Base-by-base conservation (phyloP, 1,140 invertebrate species). In the Zaprionus africanus region DNA sequence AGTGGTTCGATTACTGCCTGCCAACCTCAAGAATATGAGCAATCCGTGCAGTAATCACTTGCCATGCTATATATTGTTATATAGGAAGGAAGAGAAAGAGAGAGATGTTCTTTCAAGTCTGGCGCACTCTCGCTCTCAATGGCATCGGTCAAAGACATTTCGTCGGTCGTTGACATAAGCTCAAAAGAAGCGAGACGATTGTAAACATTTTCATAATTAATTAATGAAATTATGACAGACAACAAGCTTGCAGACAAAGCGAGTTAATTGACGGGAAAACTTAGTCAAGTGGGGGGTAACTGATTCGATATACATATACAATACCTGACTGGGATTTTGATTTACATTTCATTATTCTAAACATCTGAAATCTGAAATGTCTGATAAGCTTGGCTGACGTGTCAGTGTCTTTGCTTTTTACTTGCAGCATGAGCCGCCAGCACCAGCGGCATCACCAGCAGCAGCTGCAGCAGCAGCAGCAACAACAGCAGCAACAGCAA, bases 401-500 rank as follows among this genome's bases (percentile, higher is more conserved):
- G 66, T 46, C n/a, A 24, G 26, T 12, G 34, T 22, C 24, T 15
- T 46, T 60, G 60, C 13, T 26, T 3, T 71, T 7, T 58, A 15
- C 36, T 70, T 75, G 51, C 66, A 88, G 84, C 74, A 88, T 88
- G 84, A 88, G 84, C 76, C 84, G 84, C 67, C 88, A 92, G 71
- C 97, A 54, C 49, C 80, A 84, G 86, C 83, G 84, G 77, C 87
- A 92, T 61, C 91, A 90, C 36, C 90, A 87, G 41, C 88, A 84
- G 59, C 94, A 82, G 65, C 81, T 75, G 57, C 96, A 80, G 97
- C 97, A 24, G 95, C 76, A 84, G 66, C 76, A 76, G 60, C 80
- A 77, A 34, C 72, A 80, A 26, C 83, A 78, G 15, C 90, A 86
- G 22, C 87, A 88, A 41, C 95, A 80, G 96, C 97, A 57, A 93